Base-by-base conservation (phyloP, 1,140 invertebrate species). In the Reticulitermes speratus region DNA sequence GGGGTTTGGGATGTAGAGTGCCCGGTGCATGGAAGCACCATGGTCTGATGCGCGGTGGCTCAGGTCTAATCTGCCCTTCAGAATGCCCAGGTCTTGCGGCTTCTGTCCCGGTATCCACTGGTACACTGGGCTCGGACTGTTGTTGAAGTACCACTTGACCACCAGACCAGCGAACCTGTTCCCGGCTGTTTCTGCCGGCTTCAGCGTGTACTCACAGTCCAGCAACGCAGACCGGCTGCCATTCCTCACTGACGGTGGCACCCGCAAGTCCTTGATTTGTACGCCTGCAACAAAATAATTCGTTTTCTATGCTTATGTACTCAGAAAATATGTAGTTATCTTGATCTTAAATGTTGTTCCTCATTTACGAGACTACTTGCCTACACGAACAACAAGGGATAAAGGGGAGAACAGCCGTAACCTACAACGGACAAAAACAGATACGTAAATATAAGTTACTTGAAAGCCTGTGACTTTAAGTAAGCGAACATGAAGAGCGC, bases 61-160 rank as follows among this genome's bases (percentile, higher is more conserved):
- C 87, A 95, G 90, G 90, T 95, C 93, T 44, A 95, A 91, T 32
- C 93, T 91, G 83, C 94, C 94, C 87, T 93, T 92, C 48, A 96
- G 91, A 32, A 95, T 92, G 55, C 94, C 94, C 85, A 93, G 90
- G 59, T 93, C 94, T 87, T 94, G 92, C 3, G 94, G 94, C 88
- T 92, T 92, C 69, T 92, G 91, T 5, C 92, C 92, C 23, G 93
- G 92, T 84, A 96, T 96, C 96, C 96, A 97, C 89, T 96, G 95
- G 89, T 96, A 97, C 16, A 96, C 93, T 11, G 94, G 94, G 48
- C 93, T 91, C 3, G 92, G 92, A 88, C 93, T 92, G 86, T 94
- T 93, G 89, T 94, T 94, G 89, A 96, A 95, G 90, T 94, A 96
- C 96, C 96, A 96, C 90, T 96, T 96, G 86, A 97, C 94, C 55